Evolutionary conservation across 1,140 invertebrate genomes (phyloP), one percentile per base, ranked within the genome.

Genomic region (Achroia grisella): DNA sequence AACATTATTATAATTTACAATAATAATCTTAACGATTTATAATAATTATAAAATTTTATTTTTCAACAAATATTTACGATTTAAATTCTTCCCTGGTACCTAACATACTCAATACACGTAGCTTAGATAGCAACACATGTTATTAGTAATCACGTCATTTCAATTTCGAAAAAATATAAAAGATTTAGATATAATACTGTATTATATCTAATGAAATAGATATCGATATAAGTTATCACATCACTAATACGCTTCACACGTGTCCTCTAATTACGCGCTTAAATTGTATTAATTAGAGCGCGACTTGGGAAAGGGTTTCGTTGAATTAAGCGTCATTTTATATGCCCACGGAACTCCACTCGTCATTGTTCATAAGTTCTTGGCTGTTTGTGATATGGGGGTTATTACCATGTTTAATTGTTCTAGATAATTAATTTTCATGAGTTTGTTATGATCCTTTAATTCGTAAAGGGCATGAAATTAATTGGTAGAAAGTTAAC

Each of bases 271-370:
- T 79, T 73, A 77, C 70, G 54, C 67, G 73, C 53, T 71, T 66
- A 77, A 71, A 82, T 82, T 82, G 75, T 69, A 73, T 82, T 82
- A 79, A 82, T 82, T 77, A 78, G 62, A 61, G 59, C 64, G 68
- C 67, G 62, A 48, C 67, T 62, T 52, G 45, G 39, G 52, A 75
- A 81, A 81, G 77, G 77, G 77, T 81, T 78, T 65, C 63, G 61
- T 64, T 52, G 44, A 73, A 72, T 73, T 69, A 68, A 72, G 62
- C 58, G 63, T 44, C 57, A 62, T 59, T 69, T 57, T 56, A 56
- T 44, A 39, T 48, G 47, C 55, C 34, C 44, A 35, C 34, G 53
- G 14, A 42, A 53, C 53, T 39, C 44, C 23, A 50, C 42, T 37
- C 48, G 36, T 45, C 47, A 60, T 57, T 51, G 55, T 50, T 47